Base-by-base conservation (phyloP, 2,888 invertebrate species). In the Drosophila cyrtoloma region DNA sequence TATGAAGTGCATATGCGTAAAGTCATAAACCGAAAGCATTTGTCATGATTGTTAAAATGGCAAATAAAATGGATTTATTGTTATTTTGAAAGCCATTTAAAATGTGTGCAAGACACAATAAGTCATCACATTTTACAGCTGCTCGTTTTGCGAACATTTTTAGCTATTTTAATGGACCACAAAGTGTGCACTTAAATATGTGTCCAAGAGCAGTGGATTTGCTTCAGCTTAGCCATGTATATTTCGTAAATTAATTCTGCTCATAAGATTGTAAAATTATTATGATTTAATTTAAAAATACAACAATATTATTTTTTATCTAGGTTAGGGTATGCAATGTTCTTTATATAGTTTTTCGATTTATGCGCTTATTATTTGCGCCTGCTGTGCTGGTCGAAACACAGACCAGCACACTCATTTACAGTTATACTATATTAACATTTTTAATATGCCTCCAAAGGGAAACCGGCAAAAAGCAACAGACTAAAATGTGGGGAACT, bases 371-470 rank as follows among this genome's bases (percentile, higher is more conserved):
- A 30, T 60, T 63, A 6, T 52, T 32, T 50, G n/a, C 30, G 39
- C 33, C 47, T 37, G 57, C 73, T 72, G 67, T 12, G 62, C 37
- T 52, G 47, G 51, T 30, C 59, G 28, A 47, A 59, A 33, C 33
- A 35, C 44, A 73, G 67, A 14, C n/a, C 42, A 50, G 19, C 55
- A 44, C 47, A 44, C 47, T 22, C 44, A 32, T 44, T 55, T 57
- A 37, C 50, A 57, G 50, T 33, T 39, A 55, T 71, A 72, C 53
- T 58, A 47, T 56, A 76, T 47, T 71, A 77, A 63, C 35, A 64
- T 72, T 75, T 74, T 75, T 67, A 64, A 67, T 61, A 78, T 52
- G 51, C 42, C 59, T 53, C 51, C 53, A 70, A 70, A 58, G 37
- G 22, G 39, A 59, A 71, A 52, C 26, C 47, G 37, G 37, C 52